Percentiles rank a stretch among this genome's conserved stretches.
These are phyloP conservation scores for Erebia epiphron DNA, from an alignment of 2,888 invertebrate species.

Conservation along the genomic window DNA sequence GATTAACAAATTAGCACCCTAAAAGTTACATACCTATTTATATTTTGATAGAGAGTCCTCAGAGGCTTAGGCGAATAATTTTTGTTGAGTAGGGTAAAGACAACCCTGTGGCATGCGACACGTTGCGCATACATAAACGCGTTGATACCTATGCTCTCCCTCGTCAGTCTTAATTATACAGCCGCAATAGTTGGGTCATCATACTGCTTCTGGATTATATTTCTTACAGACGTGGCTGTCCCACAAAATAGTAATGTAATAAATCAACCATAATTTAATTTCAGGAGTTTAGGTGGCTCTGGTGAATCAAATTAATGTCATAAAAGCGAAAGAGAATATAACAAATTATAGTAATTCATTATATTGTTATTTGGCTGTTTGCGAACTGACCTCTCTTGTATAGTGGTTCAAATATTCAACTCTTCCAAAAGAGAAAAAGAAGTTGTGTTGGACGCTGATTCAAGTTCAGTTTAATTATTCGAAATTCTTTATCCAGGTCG, in stretches of 20 bases:
- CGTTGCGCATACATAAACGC: constrained; percentile 1
- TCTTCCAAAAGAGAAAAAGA: too few species aligned
- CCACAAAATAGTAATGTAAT: not conserved
- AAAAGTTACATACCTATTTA: too few species aligned
- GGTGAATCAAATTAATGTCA: constrained; percentile 5
- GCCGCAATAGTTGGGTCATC: not conserved
- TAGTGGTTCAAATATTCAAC: too few species aligned
- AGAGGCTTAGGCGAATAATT: not conserved
- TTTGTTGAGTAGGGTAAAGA: constrained; percentile 10
- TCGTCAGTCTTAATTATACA: not conserved
- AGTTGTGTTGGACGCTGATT: too few species aligned
- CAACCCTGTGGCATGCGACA: not conserved
- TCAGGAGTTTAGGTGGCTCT: not conserved
- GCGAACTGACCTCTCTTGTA: too few species aligned
- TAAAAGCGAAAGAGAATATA: not conserved
- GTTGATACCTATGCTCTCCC: not conserved
- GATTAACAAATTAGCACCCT: too few species aligned
- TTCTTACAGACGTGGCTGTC: not conserved
- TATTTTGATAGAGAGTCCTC: not conserved
- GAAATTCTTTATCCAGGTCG: too few species aligned
- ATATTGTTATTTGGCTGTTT: too few species aligned
- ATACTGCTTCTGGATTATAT: not conserved
- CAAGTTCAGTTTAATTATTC: too few species aligned
- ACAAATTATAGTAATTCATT: too few species aligned
- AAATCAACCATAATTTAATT: constrained; percentile 11